Conservation (phyloP, 1,140 invertebrate genomes). For the Polypedilum pembai region DNA sequence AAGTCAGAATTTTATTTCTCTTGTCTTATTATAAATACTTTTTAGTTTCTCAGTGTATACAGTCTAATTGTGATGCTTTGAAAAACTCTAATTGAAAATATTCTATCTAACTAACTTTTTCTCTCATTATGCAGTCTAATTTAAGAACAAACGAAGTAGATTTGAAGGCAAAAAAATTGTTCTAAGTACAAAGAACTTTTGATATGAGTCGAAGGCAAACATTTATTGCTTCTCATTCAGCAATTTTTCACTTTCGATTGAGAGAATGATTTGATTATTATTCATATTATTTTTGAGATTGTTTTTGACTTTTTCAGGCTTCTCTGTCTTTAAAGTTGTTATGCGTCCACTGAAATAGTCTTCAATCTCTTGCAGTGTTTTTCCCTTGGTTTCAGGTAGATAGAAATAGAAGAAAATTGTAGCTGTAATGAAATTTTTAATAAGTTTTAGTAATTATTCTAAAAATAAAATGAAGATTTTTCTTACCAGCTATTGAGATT, state of each 20-base stretch:
- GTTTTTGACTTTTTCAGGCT: slow-evolving; percentile 16
- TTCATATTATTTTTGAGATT: slow-evolving; percentile 15
- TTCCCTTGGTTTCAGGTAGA: slow-evolving; percentile 75
- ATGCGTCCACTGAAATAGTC: slow-evolving; percentile 55
- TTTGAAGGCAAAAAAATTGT: too few species aligned
- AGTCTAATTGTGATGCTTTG: too few species aligned
- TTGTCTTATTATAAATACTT: too few species aligned
- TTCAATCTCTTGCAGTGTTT: slow-evolving; percentile 68
- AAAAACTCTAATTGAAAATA: too few species aligned
- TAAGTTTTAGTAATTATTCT: too few species aligned
- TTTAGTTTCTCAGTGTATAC: too few species aligned
- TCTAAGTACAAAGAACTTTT: too few species aligned
- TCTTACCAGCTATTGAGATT: slow-evolving; percentile 51
- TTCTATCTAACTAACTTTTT: too few species aligned
- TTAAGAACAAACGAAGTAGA: too few species aligned
- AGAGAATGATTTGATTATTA: slow-evolving; percentile 29
- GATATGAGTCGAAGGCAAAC: not conserved
- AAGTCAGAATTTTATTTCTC: too few species aligned
- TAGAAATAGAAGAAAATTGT: slow-evolving; percentile 54
- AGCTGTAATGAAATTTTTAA: slow-evolving; percentile 38
- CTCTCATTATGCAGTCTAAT: too few species aligned
- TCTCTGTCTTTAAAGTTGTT: slow-evolving; percentile 39
- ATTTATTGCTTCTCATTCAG: slow-evolving; percentile 28
- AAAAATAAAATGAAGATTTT: slow-evolving; percentile 41
- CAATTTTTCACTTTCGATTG: not conserved